Evolutionary conservation across 2,888 invertebrate species (phyloP).

Genomic region (Hirtodrosophila alboralis): DNA sequence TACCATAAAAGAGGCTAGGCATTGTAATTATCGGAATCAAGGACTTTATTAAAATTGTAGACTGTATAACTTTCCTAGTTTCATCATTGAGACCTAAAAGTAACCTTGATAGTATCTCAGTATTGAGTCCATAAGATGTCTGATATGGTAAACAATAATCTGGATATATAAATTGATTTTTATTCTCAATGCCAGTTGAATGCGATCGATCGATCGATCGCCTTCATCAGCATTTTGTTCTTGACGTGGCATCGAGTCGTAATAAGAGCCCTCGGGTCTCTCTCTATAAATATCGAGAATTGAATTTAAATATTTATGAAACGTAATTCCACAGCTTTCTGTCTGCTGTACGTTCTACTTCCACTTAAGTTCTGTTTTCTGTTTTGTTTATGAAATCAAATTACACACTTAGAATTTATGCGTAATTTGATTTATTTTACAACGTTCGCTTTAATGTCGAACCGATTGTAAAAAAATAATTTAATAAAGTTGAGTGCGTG

Average conservation of each 20-base stretch:
- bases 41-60: slow-evolving; percentile 21
- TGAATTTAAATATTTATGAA: slow-evolving; percentile 63
- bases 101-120: slow-evolving; percentile 21
- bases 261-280: slow-evolving; percentile 53
- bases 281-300: slow-evolving; percentile 26
- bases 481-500: too few species aligned
- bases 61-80: not conserved
- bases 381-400: slow-evolving; percentile 33
- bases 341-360: not conserved
- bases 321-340: slow-evolving; percentile 36
- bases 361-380: slow-evolving; percentile 5
- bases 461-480: slow-evolving; percentile 41
- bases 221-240: slow-evolving; percentile 24
- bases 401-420: slow-evolving; percentile 41
- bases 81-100: slow-evolving; percentile 4
- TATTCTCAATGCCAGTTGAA: slow-evolving; percentile 20
- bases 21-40: slow-evolving; percentile 29
- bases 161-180: slow-evolving; percentile 17
- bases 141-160: slow-evolving; percentile 26
- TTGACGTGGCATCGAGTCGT: slow-evolving; percentile 24
- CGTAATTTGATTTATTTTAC: slow-evolving; percentile 63
- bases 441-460: slow-evolving; percentile 5
- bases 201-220: slow-evolving; percentile 26
- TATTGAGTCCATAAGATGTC: slow-evolving; percentile 3
- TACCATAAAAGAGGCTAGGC: slow-evolving; percentile 21